Conservation (phyloP, 2,113 vertebrate species). For the Trochalopteron elliotii region DNA sequence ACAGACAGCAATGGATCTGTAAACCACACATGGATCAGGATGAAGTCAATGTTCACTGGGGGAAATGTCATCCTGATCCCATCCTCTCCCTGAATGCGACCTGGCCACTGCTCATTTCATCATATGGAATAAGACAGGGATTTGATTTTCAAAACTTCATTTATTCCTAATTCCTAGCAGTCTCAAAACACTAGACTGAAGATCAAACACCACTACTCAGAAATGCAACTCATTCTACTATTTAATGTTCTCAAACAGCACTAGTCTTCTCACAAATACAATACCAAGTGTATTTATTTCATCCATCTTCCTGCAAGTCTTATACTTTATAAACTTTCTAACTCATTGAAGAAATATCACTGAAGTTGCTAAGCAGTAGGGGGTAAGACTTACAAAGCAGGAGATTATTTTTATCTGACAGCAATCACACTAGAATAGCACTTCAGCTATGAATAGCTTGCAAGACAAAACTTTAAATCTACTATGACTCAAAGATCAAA, state of each 20-base stretch:
- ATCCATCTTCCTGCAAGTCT: background rate
- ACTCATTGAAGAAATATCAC: background rate
- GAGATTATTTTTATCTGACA: constrained; percentile 26
- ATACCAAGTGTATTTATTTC: background rate
- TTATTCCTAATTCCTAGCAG: background rate
- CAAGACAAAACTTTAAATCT: constrained; percentile 1
- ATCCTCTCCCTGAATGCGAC: accelerated
- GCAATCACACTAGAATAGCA: background rate
- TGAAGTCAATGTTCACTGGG: background rate
- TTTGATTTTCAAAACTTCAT: background rate
- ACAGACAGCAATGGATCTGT: background rate
- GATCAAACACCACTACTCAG: background rate
- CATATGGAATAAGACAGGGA: background rate
- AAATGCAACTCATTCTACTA: background rate
- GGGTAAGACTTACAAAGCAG: background rate
- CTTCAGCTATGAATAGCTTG: background rate
- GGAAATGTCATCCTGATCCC: accelerated
- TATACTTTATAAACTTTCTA: background rate
- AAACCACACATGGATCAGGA: accelerated
- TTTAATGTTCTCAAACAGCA: background rate
- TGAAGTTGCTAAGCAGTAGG: background rate
- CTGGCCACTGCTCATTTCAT: background rate
- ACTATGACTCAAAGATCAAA: background rate
- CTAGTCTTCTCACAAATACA: background rate
- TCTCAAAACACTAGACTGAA: background rate